Percentiles rank a stretch among this genome's conserved stretches.
phyloP scores from a whole-genome alignment of 2,113 vertebrate species.

The Cebus imitator region DNA sequence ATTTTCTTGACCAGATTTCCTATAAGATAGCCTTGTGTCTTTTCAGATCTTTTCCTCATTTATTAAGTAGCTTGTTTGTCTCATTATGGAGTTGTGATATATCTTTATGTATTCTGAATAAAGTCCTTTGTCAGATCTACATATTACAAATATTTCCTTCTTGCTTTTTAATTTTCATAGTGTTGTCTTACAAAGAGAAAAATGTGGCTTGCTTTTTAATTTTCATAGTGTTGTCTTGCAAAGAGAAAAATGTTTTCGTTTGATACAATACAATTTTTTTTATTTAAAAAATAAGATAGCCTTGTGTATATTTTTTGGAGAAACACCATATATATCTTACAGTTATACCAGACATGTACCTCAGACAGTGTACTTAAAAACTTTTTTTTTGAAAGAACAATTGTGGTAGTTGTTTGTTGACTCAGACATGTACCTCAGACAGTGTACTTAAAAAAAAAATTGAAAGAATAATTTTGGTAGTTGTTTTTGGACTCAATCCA shows the following conservation, averaged over 20 bases:
- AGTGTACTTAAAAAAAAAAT: neutral
- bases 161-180: neutral
- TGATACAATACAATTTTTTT: neutral
- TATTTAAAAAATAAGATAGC: neutral
- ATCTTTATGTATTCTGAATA: neutral
- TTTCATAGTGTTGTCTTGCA: neutral
- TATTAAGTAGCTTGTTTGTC: neutral
- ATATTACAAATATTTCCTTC: neutral
- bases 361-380: neutral
- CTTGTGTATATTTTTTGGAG: neutral
- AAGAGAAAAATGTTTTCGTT: neutral
- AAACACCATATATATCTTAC: neutral
- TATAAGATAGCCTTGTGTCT: neutral
- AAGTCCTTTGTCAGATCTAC: neutral
- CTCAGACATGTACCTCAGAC: neutral
- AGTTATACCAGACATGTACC: neutral
- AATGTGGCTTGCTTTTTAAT: neutral
- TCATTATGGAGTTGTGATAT: neutral
- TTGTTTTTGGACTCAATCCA: neutral
- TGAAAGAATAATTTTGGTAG: constrained; percentile 4
- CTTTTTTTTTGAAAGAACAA: constrained; percentile 2
- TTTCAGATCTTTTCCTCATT: neutral
- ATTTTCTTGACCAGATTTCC: constrained; percentile 10
- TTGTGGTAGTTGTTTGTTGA: neutral
- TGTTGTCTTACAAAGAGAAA: neutral